phyloP scores from a whole-genome alignment of 2,113 vertebrate species.

The Carettochelys insculpta region DNA sequence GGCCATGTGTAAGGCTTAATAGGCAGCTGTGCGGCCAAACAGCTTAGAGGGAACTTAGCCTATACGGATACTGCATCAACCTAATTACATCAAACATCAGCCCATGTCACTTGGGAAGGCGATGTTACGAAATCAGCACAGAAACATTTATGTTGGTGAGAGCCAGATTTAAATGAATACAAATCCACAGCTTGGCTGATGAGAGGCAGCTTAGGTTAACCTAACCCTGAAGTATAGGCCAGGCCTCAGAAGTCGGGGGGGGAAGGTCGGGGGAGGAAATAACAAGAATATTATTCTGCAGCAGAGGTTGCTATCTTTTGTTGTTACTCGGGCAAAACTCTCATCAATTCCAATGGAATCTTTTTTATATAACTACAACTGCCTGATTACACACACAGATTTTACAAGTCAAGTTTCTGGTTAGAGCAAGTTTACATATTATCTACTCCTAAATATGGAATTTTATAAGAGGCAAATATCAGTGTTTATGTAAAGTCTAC shows the following conservation, averaged over 20 bases:
- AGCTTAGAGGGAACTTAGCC: too few relatives aligned
- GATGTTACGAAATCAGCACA: neutral
- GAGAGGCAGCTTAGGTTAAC: neutral
- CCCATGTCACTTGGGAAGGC: neutral
- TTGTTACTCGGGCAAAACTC: neutral
- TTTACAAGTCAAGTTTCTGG: neutral
- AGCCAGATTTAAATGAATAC: neutral
- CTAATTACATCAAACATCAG: neutral
- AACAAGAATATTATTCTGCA: neutral
- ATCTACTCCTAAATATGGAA: neutral
- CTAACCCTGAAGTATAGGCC: neutral
- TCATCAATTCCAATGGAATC: constrained; percentile 9
- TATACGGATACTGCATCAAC: neutral
- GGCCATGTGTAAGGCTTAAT: too few relatives aligned
- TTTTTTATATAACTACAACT: neutral
- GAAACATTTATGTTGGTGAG: neutral
- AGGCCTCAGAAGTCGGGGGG: neutral
- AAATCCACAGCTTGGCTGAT: neutral
- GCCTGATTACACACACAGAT: constrained; percentile 15
- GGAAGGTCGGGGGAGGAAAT: too few relatives aligned
- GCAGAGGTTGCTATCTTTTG: neutral
- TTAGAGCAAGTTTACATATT: neutral
- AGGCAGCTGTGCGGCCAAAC: too few relatives aligned
- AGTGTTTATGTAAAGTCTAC: neutral
- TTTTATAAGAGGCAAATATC: neutral